A percentile compares a stretch with the other conserved stretches of the same genome.
Conservation (phyloP, 2,797 vertebrate species). For the Poeciliopsis presidionis region DNA sequence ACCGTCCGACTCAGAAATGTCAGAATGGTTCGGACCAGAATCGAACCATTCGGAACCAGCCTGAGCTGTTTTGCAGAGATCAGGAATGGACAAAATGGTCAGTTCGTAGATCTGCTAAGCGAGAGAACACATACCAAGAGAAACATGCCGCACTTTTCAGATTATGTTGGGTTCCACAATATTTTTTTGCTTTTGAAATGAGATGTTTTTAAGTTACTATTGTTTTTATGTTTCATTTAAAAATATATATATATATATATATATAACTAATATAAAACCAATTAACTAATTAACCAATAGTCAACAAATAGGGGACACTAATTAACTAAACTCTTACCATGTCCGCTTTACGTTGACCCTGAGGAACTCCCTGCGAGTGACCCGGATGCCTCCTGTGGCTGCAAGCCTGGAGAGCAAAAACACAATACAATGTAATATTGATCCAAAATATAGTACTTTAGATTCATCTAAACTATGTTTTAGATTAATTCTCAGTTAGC, state of each 20-base stretch:
- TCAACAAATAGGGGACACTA: background rate
- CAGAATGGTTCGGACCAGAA: background rate
- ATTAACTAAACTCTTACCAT: conserved; percentile 72
- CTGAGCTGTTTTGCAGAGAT: background rate
- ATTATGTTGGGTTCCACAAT: background rate
- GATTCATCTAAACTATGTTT: background rate
- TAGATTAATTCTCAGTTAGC: background rate
- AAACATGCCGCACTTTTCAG: background rate
- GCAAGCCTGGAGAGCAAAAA: conserved; percentile 79
- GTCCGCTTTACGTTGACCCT: conserved; percentile 83
- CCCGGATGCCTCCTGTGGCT: conserved; percentile 81
- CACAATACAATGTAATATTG: too few species aligned
- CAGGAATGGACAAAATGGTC: background rate
- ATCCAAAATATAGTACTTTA: background rate
- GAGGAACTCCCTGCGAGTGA: conserved; percentile 84
- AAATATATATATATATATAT: too few species aligned
- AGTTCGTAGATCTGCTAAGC: background rate
- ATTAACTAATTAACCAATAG: too few species aligned
- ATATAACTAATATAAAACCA: background rate
- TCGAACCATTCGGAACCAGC: background rate
- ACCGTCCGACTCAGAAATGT: background rate
- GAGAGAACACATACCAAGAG: background rate
- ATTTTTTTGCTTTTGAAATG: background rate
- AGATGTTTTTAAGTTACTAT: background rate
- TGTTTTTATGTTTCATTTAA: background rate